A percentile compares a stretch with the other conserved stretches of the same genome.
phyloP scores from a whole-genome alignment of 2,113 vertebrate genomes.

The Chitala chitala region DNA sequence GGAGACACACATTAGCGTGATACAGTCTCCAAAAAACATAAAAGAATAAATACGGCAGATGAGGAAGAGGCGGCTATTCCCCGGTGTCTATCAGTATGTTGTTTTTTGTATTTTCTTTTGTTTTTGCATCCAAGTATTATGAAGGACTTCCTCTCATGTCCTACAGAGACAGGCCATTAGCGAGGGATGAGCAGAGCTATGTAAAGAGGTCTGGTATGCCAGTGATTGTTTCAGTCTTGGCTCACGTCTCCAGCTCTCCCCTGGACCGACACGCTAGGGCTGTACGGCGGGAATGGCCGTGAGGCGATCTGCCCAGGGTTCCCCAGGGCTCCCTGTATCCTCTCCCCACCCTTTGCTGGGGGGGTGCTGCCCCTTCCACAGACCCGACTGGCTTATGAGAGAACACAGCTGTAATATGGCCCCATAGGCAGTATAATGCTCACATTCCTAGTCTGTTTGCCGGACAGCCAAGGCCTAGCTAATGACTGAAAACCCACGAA shows the following conservation, averaged over 20 bases:
- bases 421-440: background rate
- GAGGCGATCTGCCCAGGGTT: background rate
- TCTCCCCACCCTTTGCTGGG: background rate
- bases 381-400: background rate
- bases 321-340: background rate
- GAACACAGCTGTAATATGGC: background rate
- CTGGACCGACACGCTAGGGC: background rate
- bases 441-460: conserved; percentile 3
- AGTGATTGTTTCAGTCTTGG: background rate
- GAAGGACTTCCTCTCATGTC: background rate
- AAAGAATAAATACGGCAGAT: too few species aligned
- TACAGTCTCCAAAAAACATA: too few species aligned
- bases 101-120: background rate
- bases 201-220: conserved; percentile 1
- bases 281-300: background rate
- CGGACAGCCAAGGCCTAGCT: background rate
- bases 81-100: too few species aligned
- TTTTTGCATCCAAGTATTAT: background rate
- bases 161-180: conserved; percentile 3
- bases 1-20: too few species aligned
- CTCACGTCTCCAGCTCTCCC: background rate
- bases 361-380: background rate
- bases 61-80: too few species aligned
- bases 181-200: conserved; percentile 5
- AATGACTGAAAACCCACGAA: background rate